These are phyloP conservation scores for Chelonoidis abingdonii DNA, from an alignment of 2,113 vertebrate genomes.

Conservation along the genomic window DNA sequence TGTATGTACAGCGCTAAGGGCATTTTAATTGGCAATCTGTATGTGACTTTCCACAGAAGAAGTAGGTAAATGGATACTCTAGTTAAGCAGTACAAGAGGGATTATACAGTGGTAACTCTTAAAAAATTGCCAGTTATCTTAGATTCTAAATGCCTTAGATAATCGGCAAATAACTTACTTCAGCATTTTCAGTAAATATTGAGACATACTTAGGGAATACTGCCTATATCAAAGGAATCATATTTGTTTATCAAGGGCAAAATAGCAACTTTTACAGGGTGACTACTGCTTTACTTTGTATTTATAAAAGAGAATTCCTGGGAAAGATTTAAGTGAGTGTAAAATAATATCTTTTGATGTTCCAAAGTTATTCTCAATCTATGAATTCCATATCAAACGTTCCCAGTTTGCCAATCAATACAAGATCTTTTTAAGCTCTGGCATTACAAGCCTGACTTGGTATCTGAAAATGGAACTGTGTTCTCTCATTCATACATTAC, in stretches of 20 bases:
- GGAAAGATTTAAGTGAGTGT: background rate
- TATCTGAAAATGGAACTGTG: background rate
- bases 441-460: slow-evolving; percentile 14
- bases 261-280: background rate
- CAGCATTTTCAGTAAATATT: background rate
- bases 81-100: background rate
- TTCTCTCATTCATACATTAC: background rate
- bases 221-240: background rate
- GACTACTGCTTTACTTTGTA: background rate
- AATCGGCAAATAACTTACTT: background rate
- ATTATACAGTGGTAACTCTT: background rate
- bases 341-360: slow-evolving; percentile 1
- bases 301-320: slow-evolving; percentile 25
- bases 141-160: background rate
- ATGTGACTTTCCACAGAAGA: background rate
- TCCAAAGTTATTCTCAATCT: background rate
- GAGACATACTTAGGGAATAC: background rate
- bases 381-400: background rate
- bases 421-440: slow-evolving; percentile 6
- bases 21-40: background rate
- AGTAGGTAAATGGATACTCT: background rate
- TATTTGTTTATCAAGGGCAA: background rate
- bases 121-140: background rate
- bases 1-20: background rate
- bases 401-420: slow-evolving; percentile 1